Evolutionary conservation across 1,140 invertebrate species (phyloP), one percentile per base, ranked within the genome.

Genomic region (Triops longicaudatus): DNA sequence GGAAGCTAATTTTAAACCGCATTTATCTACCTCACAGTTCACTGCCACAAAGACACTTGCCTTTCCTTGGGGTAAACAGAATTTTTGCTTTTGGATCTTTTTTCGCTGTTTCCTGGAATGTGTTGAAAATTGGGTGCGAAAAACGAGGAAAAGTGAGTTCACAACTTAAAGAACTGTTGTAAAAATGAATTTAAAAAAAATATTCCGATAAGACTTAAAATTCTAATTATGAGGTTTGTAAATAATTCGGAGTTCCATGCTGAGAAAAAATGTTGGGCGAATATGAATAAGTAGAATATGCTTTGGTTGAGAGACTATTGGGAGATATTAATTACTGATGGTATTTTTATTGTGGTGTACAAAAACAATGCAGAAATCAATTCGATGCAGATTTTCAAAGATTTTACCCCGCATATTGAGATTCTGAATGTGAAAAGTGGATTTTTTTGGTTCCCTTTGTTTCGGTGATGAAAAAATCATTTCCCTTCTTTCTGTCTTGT

Each of bases 21-120:
- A 63, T 63, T 63, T 63, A 63, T 63, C 50, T 63, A 63, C 50
- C 50, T 63, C 50, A 63, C 50, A 63, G 50, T 63, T 63, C 50
- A 63, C 50, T 63, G 50, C 50, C 50, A 63, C 50, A 63, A 63
- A 63, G 50, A 63, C 50, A 63, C 50, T 63, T 63, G 50, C 50
- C 50, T 63, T 63, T 63, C 22, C 22, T 17, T 0, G 50, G 7
- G 22, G 22, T n/a, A 63, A 63, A 63, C 0, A 63, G 22, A 63
- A 44, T 12, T 4, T 9, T 63, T 63, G 14, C n/a, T 63, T 63
- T 63, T 2, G 50, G 2, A 63, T 14, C 6, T 63, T 63, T 22
- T 22, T n/a, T 63, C 1, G 10, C 22, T 63, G 3, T 63, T 63
- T 63, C 22, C 22, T 63, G 50, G 50, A 63, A 63, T 14, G 22